Evolutionary conservation across 2,113 vertebrate species (phyloP).

Genomic region (Bubo scandiacus): DNA sequence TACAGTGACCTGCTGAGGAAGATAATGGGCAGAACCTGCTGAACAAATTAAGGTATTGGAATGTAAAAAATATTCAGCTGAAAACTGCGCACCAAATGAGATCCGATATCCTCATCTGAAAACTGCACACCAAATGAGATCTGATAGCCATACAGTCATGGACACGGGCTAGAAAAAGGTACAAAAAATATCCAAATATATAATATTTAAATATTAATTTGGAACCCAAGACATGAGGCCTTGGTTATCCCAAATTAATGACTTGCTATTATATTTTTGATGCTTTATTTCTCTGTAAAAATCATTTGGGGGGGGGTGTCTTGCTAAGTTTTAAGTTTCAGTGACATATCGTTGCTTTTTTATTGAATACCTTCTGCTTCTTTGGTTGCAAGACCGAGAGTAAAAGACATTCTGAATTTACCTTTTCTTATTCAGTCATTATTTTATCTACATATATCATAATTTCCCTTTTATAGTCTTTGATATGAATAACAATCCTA

Average conservation of each 20-base stretch:
- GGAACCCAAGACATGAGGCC: neutral
- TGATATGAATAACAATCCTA: neutral
- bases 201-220: neutral
- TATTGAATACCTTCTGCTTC: neutral
- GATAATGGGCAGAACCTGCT: neutral
- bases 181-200: neutral
- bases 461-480: neutral
- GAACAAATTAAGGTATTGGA: neutral
- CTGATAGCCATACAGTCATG: neutral
- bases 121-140: neutral
- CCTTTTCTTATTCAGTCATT: neutral
- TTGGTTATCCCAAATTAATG: neutral
- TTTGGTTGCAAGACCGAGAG: neutral
- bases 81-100: neutral
- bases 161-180: neutral
- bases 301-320: neutral
- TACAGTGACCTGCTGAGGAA: neutral
- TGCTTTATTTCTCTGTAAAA: neutral
- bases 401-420: neutral
- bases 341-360: neutral
- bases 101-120: neutral
- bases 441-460: neutral
- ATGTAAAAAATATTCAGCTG: neutral
- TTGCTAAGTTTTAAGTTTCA: neutral
- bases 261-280: neutral